These are phyloP conservation scores for Sminthopsis crassicaudata DNA, from an alignment of 2,113 vertebrate genomes.

Conservation along the genomic window DNA sequence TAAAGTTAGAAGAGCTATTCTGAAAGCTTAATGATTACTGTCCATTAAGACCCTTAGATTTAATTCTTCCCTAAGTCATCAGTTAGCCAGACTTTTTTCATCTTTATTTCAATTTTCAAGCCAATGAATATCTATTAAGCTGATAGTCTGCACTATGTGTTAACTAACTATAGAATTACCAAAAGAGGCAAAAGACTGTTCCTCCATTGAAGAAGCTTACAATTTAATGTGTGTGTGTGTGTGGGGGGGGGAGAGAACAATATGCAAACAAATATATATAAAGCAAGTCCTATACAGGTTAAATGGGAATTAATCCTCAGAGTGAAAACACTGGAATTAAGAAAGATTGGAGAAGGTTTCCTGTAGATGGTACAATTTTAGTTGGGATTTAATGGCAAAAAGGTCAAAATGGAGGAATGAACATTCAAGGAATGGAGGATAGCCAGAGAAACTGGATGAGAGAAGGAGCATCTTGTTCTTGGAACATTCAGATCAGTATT, in stretches of 20 bases:
- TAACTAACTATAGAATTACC: neutral
- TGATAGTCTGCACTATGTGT: neutral
- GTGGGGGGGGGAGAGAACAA: neutral
- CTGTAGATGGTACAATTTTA: neutral
- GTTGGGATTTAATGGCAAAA: neutral
- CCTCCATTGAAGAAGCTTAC: neutral
- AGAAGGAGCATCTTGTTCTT: neutral
- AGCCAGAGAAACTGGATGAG: neutral
- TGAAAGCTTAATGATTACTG: neutral
- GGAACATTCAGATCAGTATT: neutral
- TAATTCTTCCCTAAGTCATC: neutral
- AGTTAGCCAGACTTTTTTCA: neutral
- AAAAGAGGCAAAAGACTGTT: neutral
- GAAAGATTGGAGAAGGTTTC: neutral
- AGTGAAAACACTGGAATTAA: neutral
- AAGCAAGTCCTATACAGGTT: neutral
- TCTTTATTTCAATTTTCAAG: neutral
- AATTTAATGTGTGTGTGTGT: neutral
- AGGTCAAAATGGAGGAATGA: neutral
- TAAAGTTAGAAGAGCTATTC: neutral
- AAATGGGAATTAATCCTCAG: neutral
- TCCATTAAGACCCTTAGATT: neutral
- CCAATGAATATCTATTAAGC: neutral
- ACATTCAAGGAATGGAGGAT: neutral
- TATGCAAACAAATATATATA: neutral